Evolutionary conservation across 2,113 vertebrate genomes (phyloP).

Genomic region (Lucifuga dentata): DNA sequence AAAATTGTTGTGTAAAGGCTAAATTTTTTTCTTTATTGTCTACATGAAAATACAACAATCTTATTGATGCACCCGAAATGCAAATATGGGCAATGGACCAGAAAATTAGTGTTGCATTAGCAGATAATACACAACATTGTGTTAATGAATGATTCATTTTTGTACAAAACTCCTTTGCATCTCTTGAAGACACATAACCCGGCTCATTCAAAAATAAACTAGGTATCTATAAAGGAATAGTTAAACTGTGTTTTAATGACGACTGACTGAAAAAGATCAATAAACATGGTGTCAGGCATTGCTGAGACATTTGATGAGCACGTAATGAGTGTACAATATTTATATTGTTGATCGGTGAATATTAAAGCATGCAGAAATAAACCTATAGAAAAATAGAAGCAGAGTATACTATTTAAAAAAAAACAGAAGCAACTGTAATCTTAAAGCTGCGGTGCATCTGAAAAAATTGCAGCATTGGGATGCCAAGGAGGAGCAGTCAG

Average conservation of each 20-base stretch:
- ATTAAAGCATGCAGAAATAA: no score
- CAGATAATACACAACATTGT: conserved; percentile 27
- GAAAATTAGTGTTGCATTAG: conserved; percentile 48
- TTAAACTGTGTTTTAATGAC: no score
- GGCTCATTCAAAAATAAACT: conserved; percentile 17
- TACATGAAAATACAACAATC: conserved; percentile 11
- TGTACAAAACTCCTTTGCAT: conserved; percentile 23
- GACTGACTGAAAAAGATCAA: conserved; percentile 37
- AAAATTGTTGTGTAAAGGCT: conserved; percentile 9
- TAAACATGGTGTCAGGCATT: conserved; percentile 30
- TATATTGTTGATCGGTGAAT: conserved; percentile 1
- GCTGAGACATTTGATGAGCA: conserved; percentile 47
- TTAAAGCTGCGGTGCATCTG: no score
- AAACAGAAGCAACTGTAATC: no score
- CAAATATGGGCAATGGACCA: conserved; percentile 28
- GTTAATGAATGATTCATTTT: conserved; percentile 54
- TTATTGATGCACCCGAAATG: conserved; percentile 22
- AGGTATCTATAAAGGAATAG: no score
- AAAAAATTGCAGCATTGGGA: no score
- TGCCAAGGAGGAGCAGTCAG: no score
- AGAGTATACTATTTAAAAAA: no score
- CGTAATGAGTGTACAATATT: conserved; percentile 29
- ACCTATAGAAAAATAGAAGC: no score
- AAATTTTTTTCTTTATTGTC: conserved; percentile 45
- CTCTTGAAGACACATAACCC: conserved; percentile 26